Evolutionary conservation across 2,888 invertebrate species (phyloP).

Genomic region (Chymomyza amoena): DNA sequence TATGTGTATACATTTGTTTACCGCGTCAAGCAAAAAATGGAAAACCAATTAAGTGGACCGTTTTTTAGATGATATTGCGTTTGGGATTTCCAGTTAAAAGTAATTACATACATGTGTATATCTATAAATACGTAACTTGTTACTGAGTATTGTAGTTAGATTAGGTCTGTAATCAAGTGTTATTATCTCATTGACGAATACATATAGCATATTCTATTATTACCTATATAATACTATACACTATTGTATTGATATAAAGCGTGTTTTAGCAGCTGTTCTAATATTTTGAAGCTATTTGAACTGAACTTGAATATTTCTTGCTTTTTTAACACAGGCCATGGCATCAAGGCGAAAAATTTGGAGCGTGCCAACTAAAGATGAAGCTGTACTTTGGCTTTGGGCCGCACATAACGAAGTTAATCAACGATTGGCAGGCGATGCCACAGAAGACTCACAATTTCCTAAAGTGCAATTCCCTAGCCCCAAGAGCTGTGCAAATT

Average conservation of each 20-base stretch:
- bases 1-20: too few relatives aligned
- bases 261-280: conserved; percentile 7
- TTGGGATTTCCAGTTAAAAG: not conserved
- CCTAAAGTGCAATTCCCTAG: conserved; percentile 95
- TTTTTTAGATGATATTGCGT: not conserved
- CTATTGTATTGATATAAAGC: not conserved
- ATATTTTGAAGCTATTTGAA: not conserved
- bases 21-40: not conserved
- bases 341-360: conserved; percentile 85
- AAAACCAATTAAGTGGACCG: not conserved
- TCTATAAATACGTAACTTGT: too few relatives aligned
- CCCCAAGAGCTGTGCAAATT: conserved; percentile 83
- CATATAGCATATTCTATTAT: not conserved
- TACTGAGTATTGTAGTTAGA: not conserved
- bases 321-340: conserved; percentile 83
- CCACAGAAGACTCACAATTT: conserved; percentile 92
- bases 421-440: conserved; percentile 89
- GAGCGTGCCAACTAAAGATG: conserved; percentile 85
- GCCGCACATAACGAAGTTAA: conserved; percentile 96
- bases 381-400: conserved; percentile 96
- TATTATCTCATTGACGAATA: not conserved
- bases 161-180: not conserved
- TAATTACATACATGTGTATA: too few relatives aligned
- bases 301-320: not conserved
- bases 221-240: too few relatives aligned